Base-by-base conservation (phyloP, 1,140 invertebrate genomes). In the Meteorus sp. region DNA sequence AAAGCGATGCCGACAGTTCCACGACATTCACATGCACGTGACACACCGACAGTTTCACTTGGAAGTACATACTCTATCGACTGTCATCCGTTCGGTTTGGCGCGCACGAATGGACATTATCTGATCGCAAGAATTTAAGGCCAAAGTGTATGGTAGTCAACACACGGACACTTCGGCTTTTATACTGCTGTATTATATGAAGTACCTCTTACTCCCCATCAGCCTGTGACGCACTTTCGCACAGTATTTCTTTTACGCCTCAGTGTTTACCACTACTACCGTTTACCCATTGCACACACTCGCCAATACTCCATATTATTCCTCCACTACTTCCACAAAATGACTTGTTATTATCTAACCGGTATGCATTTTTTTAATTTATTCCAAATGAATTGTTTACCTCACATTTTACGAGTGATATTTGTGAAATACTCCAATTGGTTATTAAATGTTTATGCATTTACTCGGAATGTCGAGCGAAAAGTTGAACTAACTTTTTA, bases 111-210 rank as follows among this genome's bases (percentile, higher is more conserved):
- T n/a, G n/a, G n/a, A n/a, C n/a, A 43, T 41, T 43, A 39, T 58
- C 44, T 47, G 43, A 56, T 43, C 47, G 29, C n/a, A 47, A 45
- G 54, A 33, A 47, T n/a, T n/a, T n/a, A n/a, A n/a, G n/a, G n/a
- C n/a, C n/a, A n/a, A n/a, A n/a, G n/a, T n/a, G 43, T 35, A 27
- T n/a, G 27, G 9, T 23, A 47, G 22, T 47, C 44, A 13, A 25
- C 41, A 20, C 15, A 44, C 15, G 3, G 44, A 5, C 22, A 27
- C 7, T 47, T 15, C 31, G 41, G 22, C 13, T 47, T 22, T 56
- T 48, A 15, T 15, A n/a, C 17, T 5, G 13, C 13, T n/a, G 31
- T 33, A 33, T 7, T 33, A 33, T 33, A 33, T 33, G n/a, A 33
- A 9, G 31, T 33, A 17, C 31, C 33, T 55, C 37, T 55, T 37